Conservation (phyloP, 2,797 vertebrate genomes). For the Molossus molossus region DNA sequence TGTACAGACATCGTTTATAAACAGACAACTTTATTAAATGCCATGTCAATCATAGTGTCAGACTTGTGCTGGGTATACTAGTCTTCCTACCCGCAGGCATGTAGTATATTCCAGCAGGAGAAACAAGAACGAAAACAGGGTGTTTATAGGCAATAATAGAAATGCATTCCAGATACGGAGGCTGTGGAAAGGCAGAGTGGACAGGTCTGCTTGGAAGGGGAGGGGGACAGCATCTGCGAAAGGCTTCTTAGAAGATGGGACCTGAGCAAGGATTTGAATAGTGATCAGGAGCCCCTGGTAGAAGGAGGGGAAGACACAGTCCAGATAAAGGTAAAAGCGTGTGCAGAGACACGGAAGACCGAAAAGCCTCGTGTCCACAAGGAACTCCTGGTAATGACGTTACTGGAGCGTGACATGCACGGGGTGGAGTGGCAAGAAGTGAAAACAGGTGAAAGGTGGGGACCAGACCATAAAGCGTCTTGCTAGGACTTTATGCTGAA, state of each 20-base stretch:
- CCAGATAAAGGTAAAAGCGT: not conserved
- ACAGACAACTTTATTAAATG: not conserved
- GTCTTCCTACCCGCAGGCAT: not conserved
- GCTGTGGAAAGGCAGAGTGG: accelerated
- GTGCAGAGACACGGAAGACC: accelerated
- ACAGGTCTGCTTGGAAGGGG: not conserved
- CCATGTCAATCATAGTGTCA: not conserved
- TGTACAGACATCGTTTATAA: not conserved
- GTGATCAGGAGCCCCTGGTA: not conserved
- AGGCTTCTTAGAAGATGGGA: not conserved
- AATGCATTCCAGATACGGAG: not conserved
- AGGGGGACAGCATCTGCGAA: not conserved
- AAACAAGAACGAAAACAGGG: not conserved
- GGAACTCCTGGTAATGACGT: not conserved
- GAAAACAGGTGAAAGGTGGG: not conserved
- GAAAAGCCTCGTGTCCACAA: not conserved
- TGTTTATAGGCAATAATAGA: not conserved
- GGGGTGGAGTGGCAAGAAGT: not conserved
- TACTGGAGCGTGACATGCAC: not conserved
- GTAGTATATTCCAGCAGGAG: not conserved
- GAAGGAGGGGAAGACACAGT: not conserved
- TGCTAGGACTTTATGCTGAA: not conserved
- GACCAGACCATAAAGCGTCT: not conserved
- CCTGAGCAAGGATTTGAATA: not conserved
- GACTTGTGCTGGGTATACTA: not conserved